Evolutionary conservation across 2,888 invertebrate species (phyloP).

Genomic region (Perizoma flavofasciatum): DNA sequence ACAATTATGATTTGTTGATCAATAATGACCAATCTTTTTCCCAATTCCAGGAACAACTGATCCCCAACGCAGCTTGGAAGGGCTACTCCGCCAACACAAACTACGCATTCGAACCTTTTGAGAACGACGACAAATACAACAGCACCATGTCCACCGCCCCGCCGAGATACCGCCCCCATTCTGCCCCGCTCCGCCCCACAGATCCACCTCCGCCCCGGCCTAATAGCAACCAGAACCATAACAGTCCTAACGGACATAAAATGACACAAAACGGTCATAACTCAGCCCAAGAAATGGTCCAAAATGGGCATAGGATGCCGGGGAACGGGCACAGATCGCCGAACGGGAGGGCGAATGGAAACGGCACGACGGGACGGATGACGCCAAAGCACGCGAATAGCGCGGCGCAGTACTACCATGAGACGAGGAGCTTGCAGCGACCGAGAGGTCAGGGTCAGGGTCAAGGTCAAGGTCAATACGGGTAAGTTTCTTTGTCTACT

Average conservation of each 20-base stretch:
- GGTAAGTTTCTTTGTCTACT: conserved; percentile 50
- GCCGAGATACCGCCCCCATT: conserved; percentile 36
- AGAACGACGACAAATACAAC: conserved; percentile 89
- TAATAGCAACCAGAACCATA: conserved; percentile 21
- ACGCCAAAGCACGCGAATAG: conserved; percentile 54
- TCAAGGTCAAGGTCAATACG: conserved; percentile 50
- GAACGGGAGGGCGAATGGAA: conserved; percentile 23
- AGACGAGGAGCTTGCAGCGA: conserved; percentile 86
- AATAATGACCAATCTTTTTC: too few relatives aligned
- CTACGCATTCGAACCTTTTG: conserved; percentile 95
- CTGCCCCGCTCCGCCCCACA: conserved; percentile 45
- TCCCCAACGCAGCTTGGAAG: conserved; percentile 94
- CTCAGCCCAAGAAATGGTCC: conserved; percentile 22
- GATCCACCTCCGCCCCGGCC: conserved; percentile 52
- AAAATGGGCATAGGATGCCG: conserved; percentile 26
- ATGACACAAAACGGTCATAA: conserved; percentile 27
- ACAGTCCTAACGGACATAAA: not conserved
- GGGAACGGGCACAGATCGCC: conserved; percentile 16
- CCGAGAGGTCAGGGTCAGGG: conserved; percentile 56
- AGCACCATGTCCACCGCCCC: conserved; percentile 60
- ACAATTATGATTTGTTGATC: too few relatives aligned
- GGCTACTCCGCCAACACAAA: conserved; percentile 94
- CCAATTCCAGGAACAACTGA: conserved; percentile 89
- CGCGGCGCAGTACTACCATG: conserved; percentile 78
- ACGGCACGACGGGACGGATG: conserved; percentile 51